These are phyloP conservation scores for Lepidurus arcticus DNA, from an alignment of 1,140 invertebrate genomes.

Conservation along the genomic window DNA sequence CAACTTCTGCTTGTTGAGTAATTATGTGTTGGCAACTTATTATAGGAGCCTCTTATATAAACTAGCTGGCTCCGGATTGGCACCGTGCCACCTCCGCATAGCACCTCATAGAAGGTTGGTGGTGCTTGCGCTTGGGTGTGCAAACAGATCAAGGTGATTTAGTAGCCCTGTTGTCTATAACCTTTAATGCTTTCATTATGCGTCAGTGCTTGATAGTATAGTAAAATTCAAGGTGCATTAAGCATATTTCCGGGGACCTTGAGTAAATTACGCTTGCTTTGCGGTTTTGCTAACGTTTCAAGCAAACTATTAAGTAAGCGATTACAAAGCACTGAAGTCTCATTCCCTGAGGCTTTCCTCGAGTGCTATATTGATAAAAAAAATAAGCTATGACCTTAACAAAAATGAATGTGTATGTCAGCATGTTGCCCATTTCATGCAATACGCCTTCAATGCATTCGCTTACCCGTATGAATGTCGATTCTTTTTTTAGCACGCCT, in stretches of 20 bases:
- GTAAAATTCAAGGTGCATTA: neutral
- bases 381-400: too few relatives aligned
- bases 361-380: too few relatives aligned
- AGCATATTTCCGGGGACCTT: slow-evolving; percentile 6
- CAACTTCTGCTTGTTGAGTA: neutral
- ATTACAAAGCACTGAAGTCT: too few relatives aligned
- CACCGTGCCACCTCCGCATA: neutral
- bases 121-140: slow-evolving; percentile 8
- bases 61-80: neutral
- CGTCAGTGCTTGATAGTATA: neutral
- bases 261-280: neutral
- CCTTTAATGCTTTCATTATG: slow-evolving; percentile 22
- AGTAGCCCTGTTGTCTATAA: neutral
- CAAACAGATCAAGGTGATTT: slow-evolving; percentile 14
- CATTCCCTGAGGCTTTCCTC: too few relatives aligned
- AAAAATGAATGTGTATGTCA: too few relatives aligned
- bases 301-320: too few relatives aligned
- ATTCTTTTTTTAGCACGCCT: too few relatives aligned
- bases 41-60: neutral
- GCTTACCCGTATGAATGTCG: too few relatives aligned
- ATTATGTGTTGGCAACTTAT: neutral
- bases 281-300: too few relatives aligned
- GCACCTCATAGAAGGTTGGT: neutral
- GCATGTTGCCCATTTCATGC: too few relatives aligned
- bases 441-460: too few relatives aligned